Conservation (phyloP, 2,113 vertebrate species). For the Procavia capensis region DNA sequence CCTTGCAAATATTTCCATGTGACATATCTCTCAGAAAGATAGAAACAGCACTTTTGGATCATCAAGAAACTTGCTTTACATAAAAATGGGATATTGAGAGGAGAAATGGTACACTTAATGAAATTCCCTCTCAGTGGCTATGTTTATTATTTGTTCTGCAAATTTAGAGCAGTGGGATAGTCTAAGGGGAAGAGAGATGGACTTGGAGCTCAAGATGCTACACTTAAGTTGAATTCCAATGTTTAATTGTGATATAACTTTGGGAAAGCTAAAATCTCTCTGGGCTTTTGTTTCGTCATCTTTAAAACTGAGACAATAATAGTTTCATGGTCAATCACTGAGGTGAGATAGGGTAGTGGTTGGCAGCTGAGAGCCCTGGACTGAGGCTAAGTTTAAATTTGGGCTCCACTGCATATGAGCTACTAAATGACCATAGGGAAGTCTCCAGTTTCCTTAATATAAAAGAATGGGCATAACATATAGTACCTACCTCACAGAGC, state of each 20-base stretch:
- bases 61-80: conserved; percentile 31
- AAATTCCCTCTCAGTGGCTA: neutral
- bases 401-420: neutral
- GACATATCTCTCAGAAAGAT: conserved; percentile 66
- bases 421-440: neutral
- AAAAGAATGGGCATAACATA: neutral
- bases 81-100: neutral
- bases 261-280: neutral
- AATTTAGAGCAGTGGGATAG: neutral
- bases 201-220: neutral
- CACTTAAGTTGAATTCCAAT: neutral
- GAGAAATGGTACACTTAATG: neutral
- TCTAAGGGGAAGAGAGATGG: neutral
- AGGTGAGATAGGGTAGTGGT: neutral
- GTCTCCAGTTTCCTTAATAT: neutral
- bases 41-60: conserved; percentile 35
- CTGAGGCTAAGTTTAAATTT: neutral
- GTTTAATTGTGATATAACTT: neutral
- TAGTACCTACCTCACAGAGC: neutral
- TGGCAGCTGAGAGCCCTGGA: neutral
- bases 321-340: neutral
- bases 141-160: neutral
- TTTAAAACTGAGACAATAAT: neutral
- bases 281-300: neutral
- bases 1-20: conserved; percentile 72